These are phyloP conservation scores for Poeciliopsis infans DNA, from an alignment of 2,797 vertebrate species.

Conservation along the genomic window DNA sequence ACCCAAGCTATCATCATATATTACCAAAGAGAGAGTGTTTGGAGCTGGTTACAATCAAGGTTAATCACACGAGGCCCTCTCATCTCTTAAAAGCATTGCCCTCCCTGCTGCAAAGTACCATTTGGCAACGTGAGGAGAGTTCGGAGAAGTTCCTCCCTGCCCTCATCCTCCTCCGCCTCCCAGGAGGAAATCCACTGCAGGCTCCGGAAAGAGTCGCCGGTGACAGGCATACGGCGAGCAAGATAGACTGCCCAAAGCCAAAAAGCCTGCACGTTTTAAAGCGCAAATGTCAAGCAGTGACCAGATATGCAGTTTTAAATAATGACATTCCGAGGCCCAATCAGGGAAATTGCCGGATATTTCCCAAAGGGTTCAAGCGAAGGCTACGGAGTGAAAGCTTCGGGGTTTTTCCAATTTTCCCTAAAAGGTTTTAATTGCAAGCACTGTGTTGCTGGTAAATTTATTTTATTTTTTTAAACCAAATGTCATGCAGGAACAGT, in stretches of 20 bases:
- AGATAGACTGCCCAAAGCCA: constrained; percentile 17
- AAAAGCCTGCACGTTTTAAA: constrained; percentile 9
- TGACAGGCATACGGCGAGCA: constrained; percentile 14
- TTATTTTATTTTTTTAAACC: neutral
- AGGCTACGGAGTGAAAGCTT: neutral
- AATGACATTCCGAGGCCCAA: constrained; percentile 4
- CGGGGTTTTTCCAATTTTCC: neutral
- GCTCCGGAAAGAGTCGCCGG: constrained; percentile 10
- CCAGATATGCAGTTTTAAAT: constrained; percentile 16
- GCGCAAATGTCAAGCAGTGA: constrained; percentile 10
- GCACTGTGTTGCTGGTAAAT: neutral
- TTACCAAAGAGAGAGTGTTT: constrained; percentile 20
- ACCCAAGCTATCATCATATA: constrained; percentile 26
- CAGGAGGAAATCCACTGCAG: constrained; percentile 19
- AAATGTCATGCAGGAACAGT: neutral
- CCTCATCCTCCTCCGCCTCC: neutral
- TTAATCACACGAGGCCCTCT: constrained; percentile 33
- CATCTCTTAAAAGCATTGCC: constrained; percentile 42
- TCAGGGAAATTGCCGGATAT: neutral
- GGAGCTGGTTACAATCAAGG: constrained; percentile 40
- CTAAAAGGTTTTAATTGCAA: neutral
- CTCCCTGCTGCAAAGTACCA: constrained; percentile 15
- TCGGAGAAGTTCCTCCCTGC: constrained; percentile 7
- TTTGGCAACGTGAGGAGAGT: constrained; percentile 23
- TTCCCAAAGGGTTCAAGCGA: neutral